Percentiles rank a stretch among this genome's conserved stretches.
phyloP scores from a whole-genome alignment of 2,888 invertebrate genomes.

The Lasioglossum malachurum region DNA sequence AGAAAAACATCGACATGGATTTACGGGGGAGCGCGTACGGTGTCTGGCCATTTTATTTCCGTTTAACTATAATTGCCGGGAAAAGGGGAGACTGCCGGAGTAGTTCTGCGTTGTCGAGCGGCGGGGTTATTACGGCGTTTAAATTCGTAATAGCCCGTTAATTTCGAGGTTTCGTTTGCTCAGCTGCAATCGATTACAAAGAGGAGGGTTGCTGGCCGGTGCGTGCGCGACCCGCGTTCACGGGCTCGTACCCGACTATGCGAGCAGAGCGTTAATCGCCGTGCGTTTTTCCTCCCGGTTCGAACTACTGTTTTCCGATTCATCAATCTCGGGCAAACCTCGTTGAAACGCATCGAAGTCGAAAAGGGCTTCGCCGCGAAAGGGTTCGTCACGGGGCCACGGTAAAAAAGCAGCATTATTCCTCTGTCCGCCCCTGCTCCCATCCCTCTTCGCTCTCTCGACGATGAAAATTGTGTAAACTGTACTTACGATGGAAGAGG shows the following conservation, averaged over 20 bases:
- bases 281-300: conserved; percentile 60
- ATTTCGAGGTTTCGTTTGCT: conserved; percentile 80
- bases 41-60: conserved; percentile 48
- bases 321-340: conserved; percentile 73
- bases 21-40: conserved; percentile 23
- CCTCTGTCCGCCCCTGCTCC: neutral
- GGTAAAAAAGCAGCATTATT: conserved; percentile 39
- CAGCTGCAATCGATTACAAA: conserved; percentile 79
- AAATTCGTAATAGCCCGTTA: conserved; percentile 81
- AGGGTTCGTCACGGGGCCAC: neutral
- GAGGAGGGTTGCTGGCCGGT: conserved; percentile 9
- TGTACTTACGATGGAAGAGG: conserved; percentile 37
- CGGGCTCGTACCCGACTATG: neutral
- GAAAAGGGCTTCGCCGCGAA: conserved; percentile 47
- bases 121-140: conserved; percentile 70
- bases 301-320: conserved; percentile 71
- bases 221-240: neutral
- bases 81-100: conserved; percentile 13
- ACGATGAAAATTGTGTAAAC: conserved; percentile 63
- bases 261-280: conserved; percentile 60
- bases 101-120: conserved; percentile 15
- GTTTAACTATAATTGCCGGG: conserved; percentile 45
- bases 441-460: conserved; percentile 21
- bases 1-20: conserved; percentile 26
- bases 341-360: conserved; percentile 78